Percentiles rank a stretch among this genome's conserved stretches.
These are phyloP conservation scores for Ligdia adustata DNA, from an alignment of 2,888 invertebrate genomes.

Conservation along the genomic window DNA sequence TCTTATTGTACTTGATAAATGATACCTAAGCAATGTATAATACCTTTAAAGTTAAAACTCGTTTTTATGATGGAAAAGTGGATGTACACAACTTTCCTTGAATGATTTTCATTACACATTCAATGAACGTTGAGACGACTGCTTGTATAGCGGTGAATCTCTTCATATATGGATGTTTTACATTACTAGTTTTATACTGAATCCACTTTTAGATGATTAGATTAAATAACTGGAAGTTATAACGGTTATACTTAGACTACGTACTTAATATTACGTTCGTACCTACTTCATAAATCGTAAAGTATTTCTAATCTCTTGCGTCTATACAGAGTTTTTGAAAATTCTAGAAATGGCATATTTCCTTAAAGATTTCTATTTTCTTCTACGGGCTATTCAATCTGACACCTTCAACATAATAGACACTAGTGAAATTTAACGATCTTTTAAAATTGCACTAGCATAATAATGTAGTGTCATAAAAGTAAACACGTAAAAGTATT, in stretches of 20 bases:
- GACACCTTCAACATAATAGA: neutral
- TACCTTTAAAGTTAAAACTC: no score
- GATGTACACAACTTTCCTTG: neutral
- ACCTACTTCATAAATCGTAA: neutral
- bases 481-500: neutral
- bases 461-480: conserved; percentile 2
- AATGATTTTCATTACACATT: neutral
- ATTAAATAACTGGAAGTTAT: neutral
- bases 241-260: no score
- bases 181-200: neutral
- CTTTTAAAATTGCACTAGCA: neutral
- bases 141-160: neutral
- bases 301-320: no score
- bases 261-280: no score
- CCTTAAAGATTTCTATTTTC: no score
- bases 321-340: no score
- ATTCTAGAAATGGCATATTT: no score
- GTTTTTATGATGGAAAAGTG: no score
- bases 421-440: conserved; percentile 4
- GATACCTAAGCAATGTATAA: no score
- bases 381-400: neutral
- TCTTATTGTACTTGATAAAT: no score
- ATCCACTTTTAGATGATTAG: neutral
- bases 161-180: neutral
- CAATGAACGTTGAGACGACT: neutral